Percentiles rank a stretch among this genome's conserved stretches.
Evolutionary conservation across 2,888 invertebrate species (phyloP).

Genomic region (Sminthurides aquaticus): DNA sequence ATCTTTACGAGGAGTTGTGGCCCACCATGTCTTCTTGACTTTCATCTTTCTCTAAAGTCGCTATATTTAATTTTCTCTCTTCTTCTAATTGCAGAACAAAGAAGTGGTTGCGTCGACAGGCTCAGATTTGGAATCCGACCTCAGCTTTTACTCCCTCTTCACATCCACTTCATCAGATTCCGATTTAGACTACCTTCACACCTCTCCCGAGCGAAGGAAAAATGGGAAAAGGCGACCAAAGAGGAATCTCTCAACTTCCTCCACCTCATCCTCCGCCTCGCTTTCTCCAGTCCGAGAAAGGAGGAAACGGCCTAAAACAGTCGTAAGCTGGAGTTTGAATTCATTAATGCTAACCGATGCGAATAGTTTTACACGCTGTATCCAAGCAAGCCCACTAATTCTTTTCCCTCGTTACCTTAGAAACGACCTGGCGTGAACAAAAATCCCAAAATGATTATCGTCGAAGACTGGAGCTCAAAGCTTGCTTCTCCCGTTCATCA

Average conservation of each 20-base stretch:
- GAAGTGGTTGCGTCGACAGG: conserved; percentile 35
- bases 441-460: conserved; percentile 16
- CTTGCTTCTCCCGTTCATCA: too few relatives aligned
- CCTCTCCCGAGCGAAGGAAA: conserved; percentile 17
- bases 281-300: conserved; percentile 37
- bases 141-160: conserved; percentile 38
- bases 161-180: conserved; percentile 42
- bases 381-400: too few relatives aligned
- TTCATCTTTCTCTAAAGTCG: too few relatives aligned
- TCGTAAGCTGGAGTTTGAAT: not conserved
- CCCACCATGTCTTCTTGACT: too few relatives aligned
- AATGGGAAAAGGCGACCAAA: conserved; percentile 28
- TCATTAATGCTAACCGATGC: not conserved
- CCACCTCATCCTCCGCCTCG: conserved; percentile 38
- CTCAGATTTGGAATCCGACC: conserved; percentile 33
- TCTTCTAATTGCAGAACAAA: conserved; percentile 25
- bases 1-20: too few relatives aligned
- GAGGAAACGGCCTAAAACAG: conserved; percentile 28
- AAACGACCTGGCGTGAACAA: conserved; percentile 16
- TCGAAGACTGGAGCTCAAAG: conserved; percentile 21
- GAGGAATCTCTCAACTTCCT: conserved; percentile 31
- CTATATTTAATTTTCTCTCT: too few relatives aligned
- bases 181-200: conserved; percentile 24
- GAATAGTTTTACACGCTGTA: too few relatives aligned
- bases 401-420: too few relatives aligned